Conservation (phyloP, 2,797 vertebrate species). For the Octomys mimax region DNA sequence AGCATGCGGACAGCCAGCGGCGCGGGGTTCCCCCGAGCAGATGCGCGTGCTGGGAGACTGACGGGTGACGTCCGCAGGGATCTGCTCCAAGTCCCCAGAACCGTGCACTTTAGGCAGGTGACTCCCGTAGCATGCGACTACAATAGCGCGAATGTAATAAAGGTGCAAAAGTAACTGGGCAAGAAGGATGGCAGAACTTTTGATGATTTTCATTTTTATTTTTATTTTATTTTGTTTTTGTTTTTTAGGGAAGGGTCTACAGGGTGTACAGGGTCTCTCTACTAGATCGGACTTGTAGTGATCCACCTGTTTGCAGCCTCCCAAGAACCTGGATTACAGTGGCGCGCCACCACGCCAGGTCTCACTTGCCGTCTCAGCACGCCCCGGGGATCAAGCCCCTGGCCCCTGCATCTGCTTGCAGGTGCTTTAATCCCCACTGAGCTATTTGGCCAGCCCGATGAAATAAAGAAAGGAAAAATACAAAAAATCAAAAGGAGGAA, state of each 20-base stretch:
- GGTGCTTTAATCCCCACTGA: too few relatives aligned
- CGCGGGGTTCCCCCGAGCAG: background rate
- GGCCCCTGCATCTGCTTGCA: too few relatives aligned
- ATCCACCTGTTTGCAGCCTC: too few relatives aligned
- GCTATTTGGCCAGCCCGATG: too few relatives aligned
- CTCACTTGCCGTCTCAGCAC: too few relatives aligned
- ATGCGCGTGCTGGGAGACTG: background rate
- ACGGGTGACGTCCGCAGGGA: rapidly evolving
- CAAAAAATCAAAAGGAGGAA: background rate
- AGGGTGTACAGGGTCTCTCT: too few relatives aligned
- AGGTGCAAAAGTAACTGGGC: background rate
- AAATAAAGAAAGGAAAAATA: background rate
- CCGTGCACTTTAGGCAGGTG: background rate
- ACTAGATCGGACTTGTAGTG: too few relatives aligned
- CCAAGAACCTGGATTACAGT: too few relatives aligned
- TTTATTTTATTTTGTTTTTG: too few relatives aligned
- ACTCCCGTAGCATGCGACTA: background rate
- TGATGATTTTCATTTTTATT: background rate
- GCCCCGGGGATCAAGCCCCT: too few relatives aligned
- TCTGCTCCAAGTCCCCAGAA: background rate
- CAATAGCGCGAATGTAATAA: background rate
- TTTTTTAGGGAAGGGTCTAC: too few relatives aligned
- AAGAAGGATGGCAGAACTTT: background rate
- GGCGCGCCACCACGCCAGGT: too few relatives aligned
- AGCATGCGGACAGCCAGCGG: background rate